Evolutionary conservation across 2,888 invertebrate species (phyloP).

Genomic region (Andrena minutula): DNA sequence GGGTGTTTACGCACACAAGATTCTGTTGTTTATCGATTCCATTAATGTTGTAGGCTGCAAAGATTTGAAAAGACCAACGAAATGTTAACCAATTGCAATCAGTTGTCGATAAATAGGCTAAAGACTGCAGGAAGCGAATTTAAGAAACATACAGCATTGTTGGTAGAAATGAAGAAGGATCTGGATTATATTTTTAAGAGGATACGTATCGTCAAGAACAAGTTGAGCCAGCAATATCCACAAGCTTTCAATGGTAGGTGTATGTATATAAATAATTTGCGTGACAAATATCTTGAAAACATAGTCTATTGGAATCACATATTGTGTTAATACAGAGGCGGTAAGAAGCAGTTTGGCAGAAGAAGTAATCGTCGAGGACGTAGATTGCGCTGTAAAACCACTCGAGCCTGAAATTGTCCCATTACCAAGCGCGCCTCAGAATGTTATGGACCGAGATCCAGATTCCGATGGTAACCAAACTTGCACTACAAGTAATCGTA

Average conservation of each 20-base stretch:
- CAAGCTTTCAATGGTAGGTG: constrained; percentile 83
- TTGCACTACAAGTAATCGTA: constrained; percentile 75
- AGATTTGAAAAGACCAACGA: constrained; percentile 99
- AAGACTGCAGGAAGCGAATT: constrained; percentile 95
- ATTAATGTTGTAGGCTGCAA: constrained; percentile 89
- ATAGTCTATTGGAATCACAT: background rate
- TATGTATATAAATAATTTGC: background rate
- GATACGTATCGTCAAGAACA: constrained; percentile 93
- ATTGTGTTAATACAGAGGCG: constrained; percentile 75
- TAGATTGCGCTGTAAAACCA: constrained; percentile 78
- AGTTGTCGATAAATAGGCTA: constrained; percentile 94
- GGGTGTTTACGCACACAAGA: background rate
- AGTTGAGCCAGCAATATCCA: constrained; percentile 88
- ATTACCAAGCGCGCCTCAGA: constrained; percentile 64
- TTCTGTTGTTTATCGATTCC: background rate
- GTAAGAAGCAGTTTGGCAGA: constrained; percentile 83
- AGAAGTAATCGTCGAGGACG: constrained; percentile 83
- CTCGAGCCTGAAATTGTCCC: constrained; percentile 80
- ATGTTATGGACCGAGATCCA: constrained; percentile 77
- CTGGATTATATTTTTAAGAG: constrained; percentile 97
- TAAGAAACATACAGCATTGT: constrained; percentile 94
- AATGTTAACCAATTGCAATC: constrained; percentile 98
- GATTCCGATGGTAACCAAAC: constrained; percentile 83
- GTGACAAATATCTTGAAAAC: background rate
- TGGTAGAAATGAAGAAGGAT: constrained; percentile 97